Evolutionary conservation across 1,140 invertebrate genomes (phyloP), one percentile per base, ranked within the genome.

Genomic region (Rhagoletis zephyria): DNA sequence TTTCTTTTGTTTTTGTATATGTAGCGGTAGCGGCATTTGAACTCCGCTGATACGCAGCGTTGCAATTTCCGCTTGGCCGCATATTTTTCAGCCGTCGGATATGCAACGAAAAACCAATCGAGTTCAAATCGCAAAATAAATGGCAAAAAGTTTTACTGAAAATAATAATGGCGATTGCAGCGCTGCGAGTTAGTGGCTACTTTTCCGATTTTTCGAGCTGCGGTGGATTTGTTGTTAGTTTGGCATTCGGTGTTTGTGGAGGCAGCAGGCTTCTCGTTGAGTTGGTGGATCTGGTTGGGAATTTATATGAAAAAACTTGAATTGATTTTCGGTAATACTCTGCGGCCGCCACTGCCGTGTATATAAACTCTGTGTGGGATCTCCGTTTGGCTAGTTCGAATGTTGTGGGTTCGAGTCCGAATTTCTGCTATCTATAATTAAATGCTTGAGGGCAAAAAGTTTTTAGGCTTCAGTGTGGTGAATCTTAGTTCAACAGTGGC

Each of bases 81-180:
- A 81, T n/a, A 59, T 81, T 81, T 81, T 81, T 81, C 74, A 81
- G 74, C 74, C 74, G 48, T 16, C 74, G 74, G 74, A 56, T 51
- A 81, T 81, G 74, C 74, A 81, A 81, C 74, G 74, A 81, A 81
- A 81, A 81, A 81, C 74, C 45, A 81, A 56, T 81, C 74, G 74
- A 56, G 74, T 56, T 56, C 48, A 81, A 81, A 81, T 81, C 74
- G n/a, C 74, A 81, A 81, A 81, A 81, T 81, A 56, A 81, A 81
- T 81, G 74, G 51, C 74, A 81, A 81, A 30, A 81, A 81, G 74
- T 81, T 81, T 81, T 81, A 14, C 14, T 56, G 56, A 81, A 56
- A 81, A 56, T 81, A 74, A 74, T 81, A 81, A 59, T 1, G 30
- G 74, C 48, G 16, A 56, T 56, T 56, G 74, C 14, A 2, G 48